phyloP scores from a whole-genome alignment of 2,113 vertebrate genomes.

The Neolamprologus caudopunctatus region DNA sequence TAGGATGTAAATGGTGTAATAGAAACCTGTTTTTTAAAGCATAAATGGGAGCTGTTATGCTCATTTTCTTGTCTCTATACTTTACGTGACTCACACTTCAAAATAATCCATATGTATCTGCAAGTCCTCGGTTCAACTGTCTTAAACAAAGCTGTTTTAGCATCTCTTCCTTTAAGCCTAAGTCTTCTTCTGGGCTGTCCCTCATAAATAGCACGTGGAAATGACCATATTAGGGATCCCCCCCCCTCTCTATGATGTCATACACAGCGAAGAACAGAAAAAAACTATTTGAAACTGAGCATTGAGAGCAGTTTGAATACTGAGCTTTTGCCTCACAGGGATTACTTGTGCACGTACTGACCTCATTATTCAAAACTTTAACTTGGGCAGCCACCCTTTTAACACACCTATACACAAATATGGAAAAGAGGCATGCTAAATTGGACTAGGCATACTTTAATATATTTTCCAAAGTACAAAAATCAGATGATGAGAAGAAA shows the following conservation, averaged over 20 bases:
- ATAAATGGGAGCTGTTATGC: background rate
- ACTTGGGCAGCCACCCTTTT: background rate
- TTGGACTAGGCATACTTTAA: background rate
- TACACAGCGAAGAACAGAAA: background rate
- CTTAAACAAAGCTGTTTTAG: background rate
- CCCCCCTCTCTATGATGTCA: background rate
- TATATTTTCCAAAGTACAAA: background rate
- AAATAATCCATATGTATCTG: background rate
- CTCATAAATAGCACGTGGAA: background rate
- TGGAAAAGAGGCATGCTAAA: background rate
- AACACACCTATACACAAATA: background rate
- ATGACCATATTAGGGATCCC: background rate
- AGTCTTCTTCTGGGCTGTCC: background rate
- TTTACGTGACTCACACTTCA: background rate
- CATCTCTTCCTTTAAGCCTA: background rate
- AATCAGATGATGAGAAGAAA: background rate
- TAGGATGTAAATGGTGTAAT: background rate
- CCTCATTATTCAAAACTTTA: background rate
- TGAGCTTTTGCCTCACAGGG: background rate
- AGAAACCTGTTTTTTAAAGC: background rate
- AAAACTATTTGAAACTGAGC: background rate
- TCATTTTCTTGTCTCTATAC: background rate
- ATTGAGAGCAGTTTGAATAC: background rate
- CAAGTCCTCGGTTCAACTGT: background rate
- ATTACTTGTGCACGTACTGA: background rate